Conservation (phyloP, 2,113 vertebrate species). For the Sarotherodon lohbergeri region DNA sequence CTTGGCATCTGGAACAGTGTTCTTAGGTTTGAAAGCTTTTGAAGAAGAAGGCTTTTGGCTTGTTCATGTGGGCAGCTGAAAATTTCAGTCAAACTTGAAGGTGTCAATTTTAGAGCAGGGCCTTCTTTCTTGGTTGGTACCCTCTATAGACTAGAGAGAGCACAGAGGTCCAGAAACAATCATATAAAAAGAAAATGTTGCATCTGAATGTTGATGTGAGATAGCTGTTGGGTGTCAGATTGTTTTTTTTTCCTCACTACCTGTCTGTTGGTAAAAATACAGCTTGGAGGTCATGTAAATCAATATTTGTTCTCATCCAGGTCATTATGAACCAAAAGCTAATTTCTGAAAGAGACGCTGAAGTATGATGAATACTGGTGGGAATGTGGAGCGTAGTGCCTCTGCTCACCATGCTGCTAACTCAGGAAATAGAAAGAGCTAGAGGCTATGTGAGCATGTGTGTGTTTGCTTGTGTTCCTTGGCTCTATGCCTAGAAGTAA, state of each 20-base stretch:
- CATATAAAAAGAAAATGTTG: neutral
- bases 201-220: neutral
- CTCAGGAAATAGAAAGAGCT: neutral
- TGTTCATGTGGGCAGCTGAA: neutral
- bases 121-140: neutral
- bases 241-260: neutral
- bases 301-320: neutral
- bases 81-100: neutral
- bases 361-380: neutral
- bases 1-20: neutral
- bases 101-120: rapidly evolving
- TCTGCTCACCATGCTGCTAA: neutral
- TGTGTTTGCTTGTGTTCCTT: neutral
- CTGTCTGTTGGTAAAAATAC: neutral
- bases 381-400: neutral
- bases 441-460: neutral
- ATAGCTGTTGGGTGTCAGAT: neutral
- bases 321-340: neutral
- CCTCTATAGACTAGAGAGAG: rapidly evolving
- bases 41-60: neutral
- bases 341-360: neutral
- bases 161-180: neutral
- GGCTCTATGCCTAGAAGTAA: neutral
- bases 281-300: neutral
- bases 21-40: neutral